Evolutionary conservation across 2,113 vertebrate species (phyloP).

Genomic region (Stegastes partitus): DNA sequence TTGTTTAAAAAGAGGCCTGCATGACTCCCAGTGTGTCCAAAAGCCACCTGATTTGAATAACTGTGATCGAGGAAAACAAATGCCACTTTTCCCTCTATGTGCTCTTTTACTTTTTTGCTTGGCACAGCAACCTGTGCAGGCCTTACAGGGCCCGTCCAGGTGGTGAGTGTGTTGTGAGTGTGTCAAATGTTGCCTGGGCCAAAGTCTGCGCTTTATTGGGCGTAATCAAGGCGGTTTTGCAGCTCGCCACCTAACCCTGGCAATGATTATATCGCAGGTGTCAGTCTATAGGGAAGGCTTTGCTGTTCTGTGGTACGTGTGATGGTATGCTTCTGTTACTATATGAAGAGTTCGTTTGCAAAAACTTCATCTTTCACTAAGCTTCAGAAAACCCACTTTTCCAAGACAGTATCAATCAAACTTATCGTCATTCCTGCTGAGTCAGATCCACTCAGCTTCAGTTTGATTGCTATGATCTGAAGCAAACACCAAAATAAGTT

Average conservation of each 20-base stretch:
- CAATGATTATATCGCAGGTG: constrained; percentile 60
- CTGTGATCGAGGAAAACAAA: constrained; percentile 69
- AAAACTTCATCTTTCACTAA: too few species aligned
- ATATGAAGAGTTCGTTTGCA: background rate
- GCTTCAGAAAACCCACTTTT: too few species aligned
- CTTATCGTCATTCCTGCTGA: too few species aligned
- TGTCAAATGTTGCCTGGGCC: constrained; percentile 51
- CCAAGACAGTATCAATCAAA: too few species aligned
- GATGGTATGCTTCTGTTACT: constrained; percentile 8
- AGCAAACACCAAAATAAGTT: too few species aligned
- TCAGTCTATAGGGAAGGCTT: background rate
- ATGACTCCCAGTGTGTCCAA: constrained; percentile 20
- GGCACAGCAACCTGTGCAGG: background rate
- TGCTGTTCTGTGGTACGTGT: constrained; percentile 3
- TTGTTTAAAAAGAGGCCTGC: constrained; percentile 19
- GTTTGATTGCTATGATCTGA: too few species aligned
- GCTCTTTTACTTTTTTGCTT: background rate
- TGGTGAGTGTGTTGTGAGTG: constrained; percentile 16
- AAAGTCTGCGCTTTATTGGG: constrained; percentile 79
- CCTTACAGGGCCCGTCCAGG: constrained; percentile 1
- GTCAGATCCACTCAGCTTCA: too few species aligned
- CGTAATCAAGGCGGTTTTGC: constrained; percentile 46
- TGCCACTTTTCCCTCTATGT: background rate
- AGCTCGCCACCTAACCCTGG: constrained; percentile 31
- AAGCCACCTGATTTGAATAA: constrained; percentile 73